Conservation (phyloP, 2,888 invertebrate species). For the Holacanthella duospinosa region DNA sequence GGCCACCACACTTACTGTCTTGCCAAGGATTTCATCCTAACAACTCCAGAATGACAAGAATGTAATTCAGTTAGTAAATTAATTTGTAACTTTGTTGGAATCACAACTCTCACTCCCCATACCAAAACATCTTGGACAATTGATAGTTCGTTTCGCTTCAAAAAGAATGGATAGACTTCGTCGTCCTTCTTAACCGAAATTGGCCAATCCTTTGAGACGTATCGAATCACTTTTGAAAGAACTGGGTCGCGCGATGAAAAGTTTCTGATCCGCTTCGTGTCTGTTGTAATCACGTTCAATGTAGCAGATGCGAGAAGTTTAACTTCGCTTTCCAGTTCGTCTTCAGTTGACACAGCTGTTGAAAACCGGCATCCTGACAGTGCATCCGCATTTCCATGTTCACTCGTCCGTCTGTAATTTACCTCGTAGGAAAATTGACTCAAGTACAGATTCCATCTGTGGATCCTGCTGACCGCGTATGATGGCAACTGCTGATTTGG, state of each 20-base stretch:
- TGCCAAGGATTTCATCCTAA: background rate
- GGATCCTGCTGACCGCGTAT: constrained; percentile 34
- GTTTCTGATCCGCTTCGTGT: background rate
- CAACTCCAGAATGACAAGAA: too few relatives aligned
- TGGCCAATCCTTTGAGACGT: constrained; percentile 12
- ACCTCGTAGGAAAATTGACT: constrained; percentile 39
- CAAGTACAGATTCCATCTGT: constrained; percentile 35
- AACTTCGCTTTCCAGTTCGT: background rate
- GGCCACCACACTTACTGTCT: constrained; percentile 8
- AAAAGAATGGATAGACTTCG: background rate
- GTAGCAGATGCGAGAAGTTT: background rate
- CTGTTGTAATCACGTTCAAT: background rate
- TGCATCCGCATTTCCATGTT: constrained; percentile 39
- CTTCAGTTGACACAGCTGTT: too few relatives aligned
- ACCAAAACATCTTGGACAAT: constrained; percentile 12
- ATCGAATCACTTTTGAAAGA: constrained; percentile 3
- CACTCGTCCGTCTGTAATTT: constrained; percentile 35
- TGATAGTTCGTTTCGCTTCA: background rate
- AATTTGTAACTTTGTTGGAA: background rate
- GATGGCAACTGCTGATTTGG: constrained; percentile 34
- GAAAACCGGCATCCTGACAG: constrained; percentile 30
- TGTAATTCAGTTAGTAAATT: background rate
- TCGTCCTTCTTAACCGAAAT: background rate
- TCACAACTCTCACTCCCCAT: constrained; percentile 2
- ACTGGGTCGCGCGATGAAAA: background rate